Evolutionary conservation across 1,140 invertebrate species (phyloP), one percentile per base, ranked within the genome.

Genomic region (Drosophila ambigua): DNA sequence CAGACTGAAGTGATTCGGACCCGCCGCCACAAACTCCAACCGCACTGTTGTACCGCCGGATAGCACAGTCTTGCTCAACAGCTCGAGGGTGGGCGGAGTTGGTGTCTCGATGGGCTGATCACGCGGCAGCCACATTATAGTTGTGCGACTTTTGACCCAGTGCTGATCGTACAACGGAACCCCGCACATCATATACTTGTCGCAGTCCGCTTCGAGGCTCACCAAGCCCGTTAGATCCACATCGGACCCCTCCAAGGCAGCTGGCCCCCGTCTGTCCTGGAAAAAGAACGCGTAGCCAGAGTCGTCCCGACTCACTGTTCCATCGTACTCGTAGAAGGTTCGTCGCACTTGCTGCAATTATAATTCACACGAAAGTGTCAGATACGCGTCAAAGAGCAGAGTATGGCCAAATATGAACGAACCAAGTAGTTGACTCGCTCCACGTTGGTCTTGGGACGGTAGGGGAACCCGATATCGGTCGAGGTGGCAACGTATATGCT

Each of bases 381-480:
- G 20, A 20, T 20, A 20, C 20, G 20, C 2, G 20, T 20, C 20
- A 20, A 20, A 20, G 20, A 20, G 20, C 20, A 24, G 23, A 24
- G 23, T 5, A 39, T 35, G 3, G 4, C 4, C 13, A 13, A 4
- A 13, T 2, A 13, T 13, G 11, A 39, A 39, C 35, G 4, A 39
- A 95, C 95, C 78, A 93, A 91, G 46, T 95, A 93, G 92, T 95
- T 94, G 72, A 95, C 94, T 61, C 95, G 90, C 83, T 95, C 93
- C 2, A 95, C 94, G 26, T 94, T 94, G 16, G 94, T 94, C 43
- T 95, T 93, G 2, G 93, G 93, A 50, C 94, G 94, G 79, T 96
- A 97, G 2, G 96, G 96, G 90, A 96, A 96, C 31, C 96, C 96
- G 20, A 96, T 78, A 2, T 95, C 94, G 11, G 95, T 95, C n/a